These are phyloP conservation scores for Orestias chungarensis DNA, from an alignment of 2,797 vertebrate genomes.

Conservation along the genomic window DNA sequence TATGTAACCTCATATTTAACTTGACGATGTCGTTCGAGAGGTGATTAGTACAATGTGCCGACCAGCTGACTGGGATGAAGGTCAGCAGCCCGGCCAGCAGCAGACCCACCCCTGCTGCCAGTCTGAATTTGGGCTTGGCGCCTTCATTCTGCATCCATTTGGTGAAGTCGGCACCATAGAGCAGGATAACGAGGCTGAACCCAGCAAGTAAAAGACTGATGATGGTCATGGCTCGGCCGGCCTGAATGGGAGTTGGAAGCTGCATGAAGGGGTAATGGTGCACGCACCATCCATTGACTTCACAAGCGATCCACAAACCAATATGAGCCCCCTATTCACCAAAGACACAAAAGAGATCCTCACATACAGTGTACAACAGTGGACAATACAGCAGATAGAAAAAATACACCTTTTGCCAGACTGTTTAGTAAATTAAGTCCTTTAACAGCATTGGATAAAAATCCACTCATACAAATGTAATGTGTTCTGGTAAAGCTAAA, in stretches of 20 bases:
- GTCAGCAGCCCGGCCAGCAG: conserved; percentile 75
- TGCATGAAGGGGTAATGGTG: too few relatives aligned
- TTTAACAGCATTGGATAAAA: too few relatives aligned
- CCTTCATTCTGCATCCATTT: conserved; percentile 76
- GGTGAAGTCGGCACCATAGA: conserved; percentile 80
- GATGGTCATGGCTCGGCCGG: conserved; percentile 78
- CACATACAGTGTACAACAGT: background rate
- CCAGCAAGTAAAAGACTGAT: conserved; percentile 70
- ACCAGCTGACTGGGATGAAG: conserved; percentile 81
- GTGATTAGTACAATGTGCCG: conserved; percentile 52
- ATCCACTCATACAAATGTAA: too few relatives aligned
- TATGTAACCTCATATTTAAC: too few relatives aligned
- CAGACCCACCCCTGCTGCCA: conserved; percentile 71
- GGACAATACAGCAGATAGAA: too few relatives aligned
- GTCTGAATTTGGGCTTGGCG: conserved; percentile 76
- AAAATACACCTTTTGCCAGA: too few relatives aligned
- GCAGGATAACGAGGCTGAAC: conserved; percentile 74
- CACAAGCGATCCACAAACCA: conserved; percentile 77
- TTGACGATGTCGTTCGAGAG: too few relatives aligned
- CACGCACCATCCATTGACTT: too few relatives aligned
- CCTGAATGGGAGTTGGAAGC: too few relatives aligned
- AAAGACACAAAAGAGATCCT: background rate
- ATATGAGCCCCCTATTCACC: conserved; percentile 51
- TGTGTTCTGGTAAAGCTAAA: too few relatives aligned
- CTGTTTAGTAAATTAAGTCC: too few relatives aligned